Evolutionary conservation across 2,888 invertebrate species (phyloP), one percentile per base, ranked within the genome.

Genomic region (Drosophila neotestacea): DNA sequence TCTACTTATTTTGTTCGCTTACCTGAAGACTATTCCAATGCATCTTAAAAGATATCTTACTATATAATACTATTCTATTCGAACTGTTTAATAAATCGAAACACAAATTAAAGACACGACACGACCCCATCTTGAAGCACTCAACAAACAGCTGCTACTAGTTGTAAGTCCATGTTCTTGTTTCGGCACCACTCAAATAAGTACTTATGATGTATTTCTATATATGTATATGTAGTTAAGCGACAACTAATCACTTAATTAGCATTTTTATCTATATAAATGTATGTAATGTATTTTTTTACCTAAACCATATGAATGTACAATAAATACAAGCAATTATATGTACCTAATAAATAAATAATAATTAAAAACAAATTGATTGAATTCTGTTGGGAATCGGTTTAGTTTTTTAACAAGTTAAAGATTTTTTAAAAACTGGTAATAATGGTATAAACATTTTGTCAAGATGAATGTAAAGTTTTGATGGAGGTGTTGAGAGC

Each of bases 241-340:
- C 78, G 70, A 72, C 42, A 73, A 70, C 78, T 77, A 77, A 81
- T 85, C 64, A 64, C 58, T 59, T 70, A 62, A 61, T 66, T 69
- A 81, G 85, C 85, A 85, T 86, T 83, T 82, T 64, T 64, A 78
- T 54, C 42, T 52, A 61, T 61, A 44, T 51, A 34, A 50, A 42
- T 71, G 62, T 80, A 63, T 71, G 77, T 72, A 83, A 77, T 70
- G 67, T 82, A 82, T 84, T 73, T 70, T 56, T 75, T 74, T 72
- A 70, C 69, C 64, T 82, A 74, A 86, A 79, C 68, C 64, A 70
- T 74, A 70, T 67, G 61, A 72, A 68, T 66, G 71, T 70, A 77
- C 64, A 70, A 76, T 70, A 52, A 73, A 73, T 64, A 59, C 52
- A 60, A 58, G 65, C 63, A 74, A 75, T 59, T 64, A 61, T 74